Evolutionary conservation across 2,888 invertebrate species (phyloP), one percentile per base, ranked within the genome.

Genomic region (Andrena dorsata): DNA sequence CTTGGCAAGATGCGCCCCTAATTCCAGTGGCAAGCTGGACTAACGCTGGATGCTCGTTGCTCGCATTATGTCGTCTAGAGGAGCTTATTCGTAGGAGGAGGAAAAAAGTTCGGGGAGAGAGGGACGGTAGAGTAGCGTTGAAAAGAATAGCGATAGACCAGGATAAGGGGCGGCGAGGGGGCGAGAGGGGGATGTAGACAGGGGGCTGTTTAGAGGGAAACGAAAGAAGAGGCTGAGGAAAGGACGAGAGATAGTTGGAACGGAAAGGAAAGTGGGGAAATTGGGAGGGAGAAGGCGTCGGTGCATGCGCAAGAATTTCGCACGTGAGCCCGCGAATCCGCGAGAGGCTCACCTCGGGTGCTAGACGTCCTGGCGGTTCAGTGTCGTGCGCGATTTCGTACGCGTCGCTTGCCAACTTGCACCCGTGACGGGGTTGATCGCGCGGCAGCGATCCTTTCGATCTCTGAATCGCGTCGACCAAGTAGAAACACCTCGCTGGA

Each of bases 321-420:
- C 93, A 93, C 93, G 93, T 93, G 93, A 93, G 92, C 90, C 91
- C 91, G 92, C 92, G 92, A 92, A 92, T 90, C 90, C 89, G 87
- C 87, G 88, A 88, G 83, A 86, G 88, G 87, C 68, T 88, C 87
- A 88, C 89, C 90, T 90, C 88, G 89, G 88, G 88, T 89, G 89
- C 88, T 83, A 89, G 92, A 89, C 89, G 90, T 91, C 89, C 91
- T 89, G 90, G 85, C 83, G 85, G 86, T 90, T 91, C 92, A 93
- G 93, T 93, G 90, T 91, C 91, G 92, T 91, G 92, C 93, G 93
- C 92, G 93, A 89, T 88, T 90, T 83, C 91, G 90, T 89, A 89
- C 91, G 92, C 92, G 92, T 58, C 89, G 88, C 85, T 88, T 79
- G 78, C 72, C 73, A 60, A 60, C 61, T 20, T 70, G 28, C 70